A percentile compares a stretch with the other conserved stretches of the same genome.
Evolutionary conservation across 2,113 vertebrate species (phyloP).

Genomic region (Chloropsis hardwickii): DNA sequence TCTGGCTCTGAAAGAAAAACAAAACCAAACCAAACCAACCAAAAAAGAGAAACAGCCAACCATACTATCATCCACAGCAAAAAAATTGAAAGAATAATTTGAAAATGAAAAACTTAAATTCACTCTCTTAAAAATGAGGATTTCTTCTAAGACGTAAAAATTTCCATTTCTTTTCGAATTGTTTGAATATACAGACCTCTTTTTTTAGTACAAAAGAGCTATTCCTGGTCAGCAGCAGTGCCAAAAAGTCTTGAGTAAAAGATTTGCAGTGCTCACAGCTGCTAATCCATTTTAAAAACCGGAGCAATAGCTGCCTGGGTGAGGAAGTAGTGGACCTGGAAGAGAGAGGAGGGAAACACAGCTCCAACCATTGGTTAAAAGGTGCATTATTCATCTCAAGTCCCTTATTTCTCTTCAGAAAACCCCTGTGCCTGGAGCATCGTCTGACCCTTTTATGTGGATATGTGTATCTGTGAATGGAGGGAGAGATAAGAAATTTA

Average conservation of each 20-base stretch:
- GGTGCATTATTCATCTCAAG: neutral
- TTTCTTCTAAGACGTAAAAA: neutral
- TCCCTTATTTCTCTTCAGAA: neutral
- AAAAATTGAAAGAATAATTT: neutral
- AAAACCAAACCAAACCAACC: neutral
- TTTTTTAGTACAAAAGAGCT: neutral
- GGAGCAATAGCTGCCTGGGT: neutral
- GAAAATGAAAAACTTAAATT: neutral
- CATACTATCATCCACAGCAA: neutral
- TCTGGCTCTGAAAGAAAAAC: neutral
- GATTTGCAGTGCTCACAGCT: neutral
- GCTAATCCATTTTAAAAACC: neutral
- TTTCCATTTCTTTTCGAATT: neutral
- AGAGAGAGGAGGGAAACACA: neutral
- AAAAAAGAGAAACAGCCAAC: neutral
- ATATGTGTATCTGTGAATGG: neutral
- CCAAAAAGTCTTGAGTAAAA: neutral
- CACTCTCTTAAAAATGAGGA: neutral
- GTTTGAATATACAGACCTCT: neutral
- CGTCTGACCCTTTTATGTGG: neutral
- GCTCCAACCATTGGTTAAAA: neutral
- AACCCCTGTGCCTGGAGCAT: neutral
- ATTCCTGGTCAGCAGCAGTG: neutral
- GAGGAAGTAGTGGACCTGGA: neutral
- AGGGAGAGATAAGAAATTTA: neutral